Base-by-base conservation (phyloP, 2,888 invertebrate species). In the Allolobophora icterica region DNA sequence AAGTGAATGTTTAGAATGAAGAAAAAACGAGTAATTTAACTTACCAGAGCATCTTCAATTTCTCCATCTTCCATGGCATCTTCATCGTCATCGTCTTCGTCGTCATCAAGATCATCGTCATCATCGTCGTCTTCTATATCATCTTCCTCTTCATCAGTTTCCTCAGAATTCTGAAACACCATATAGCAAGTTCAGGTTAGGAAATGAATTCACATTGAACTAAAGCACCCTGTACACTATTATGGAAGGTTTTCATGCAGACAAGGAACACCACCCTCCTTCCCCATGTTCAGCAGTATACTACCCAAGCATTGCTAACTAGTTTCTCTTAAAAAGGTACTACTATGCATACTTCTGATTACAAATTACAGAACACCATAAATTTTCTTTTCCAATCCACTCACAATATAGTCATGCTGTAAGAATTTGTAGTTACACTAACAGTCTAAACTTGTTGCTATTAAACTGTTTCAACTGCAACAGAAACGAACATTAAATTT, bases 41-140 rank as follows among this genome's bases (percentile, higher is more conserved):
- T 92, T 93, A 96, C 98, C 95, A 98, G 97, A 92, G 98, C 97
- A 95, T 99, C 99, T 94, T 99, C 99, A 94, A 98, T 98, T 95
- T 99, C 99, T 94, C 99, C 99, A 95, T 99, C 99, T 91, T 98
- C 98, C 94, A 35, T 84, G 11, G 95, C 94, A 90, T 95, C 95
- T 92, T 95, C 95, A 92, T 94, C 95, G 30, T 94, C 93, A 91
- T 94, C 95, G 91, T 95, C 95, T 92, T 94, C 95, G 89, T 94
- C 94, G 84, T 95, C 95, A 84, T 89, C 89, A 83, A 52, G 83
- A 87, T 84, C 92, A 33, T 52, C 89, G 38, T 83, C 89, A 83
- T 84, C 87, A 21, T 84, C 92, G 34, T 84, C 90, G 38, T 92
- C 92, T 17, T 83, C 92, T 15, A 35, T 45, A 35, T 89, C 92